Evolutionary conservation across 2,113 vertebrate genomes (phyloP).

Genomic region (Gallinago paraguaiae): DNA sequence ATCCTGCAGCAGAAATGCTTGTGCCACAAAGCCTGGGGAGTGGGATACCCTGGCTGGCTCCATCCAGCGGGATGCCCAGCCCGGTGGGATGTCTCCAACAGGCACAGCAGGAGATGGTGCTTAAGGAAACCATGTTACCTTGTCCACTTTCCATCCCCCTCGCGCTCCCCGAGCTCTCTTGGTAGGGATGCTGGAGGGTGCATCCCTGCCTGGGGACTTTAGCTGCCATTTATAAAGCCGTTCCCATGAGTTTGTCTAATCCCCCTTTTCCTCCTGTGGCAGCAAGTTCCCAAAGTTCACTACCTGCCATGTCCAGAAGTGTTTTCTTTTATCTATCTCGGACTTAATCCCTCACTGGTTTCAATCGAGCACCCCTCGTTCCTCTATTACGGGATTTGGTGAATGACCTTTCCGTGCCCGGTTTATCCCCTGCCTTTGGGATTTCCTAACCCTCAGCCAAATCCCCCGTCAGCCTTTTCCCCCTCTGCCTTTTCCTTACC

Average conservation of each 20-base stretch:
- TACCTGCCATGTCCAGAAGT: background rate
- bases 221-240: background rate
- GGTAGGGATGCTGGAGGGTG: background rate
- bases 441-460: background rate
- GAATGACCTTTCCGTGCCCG: fast-evolving
- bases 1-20: background rate
- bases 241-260: constrained; percentile 20
- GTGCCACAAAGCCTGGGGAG: fast-evolving
- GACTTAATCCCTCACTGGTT: background rate
- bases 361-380: background rate
- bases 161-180: fast-evolving
- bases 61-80: background rate
- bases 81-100: fast-evolving
- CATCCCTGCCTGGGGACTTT: background rate
- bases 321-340: constrained; percentile 10
- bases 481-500: background rate
- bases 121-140: background rate
- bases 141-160: background rate
- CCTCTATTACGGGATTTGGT: background rate
- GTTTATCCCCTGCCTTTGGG: background rate
- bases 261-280: background rate
- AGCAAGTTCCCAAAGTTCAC: constrained; percentile 25
- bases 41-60: background rate
- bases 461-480: background rate
- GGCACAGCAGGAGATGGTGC: background rate